Evolutionary conservation across 2,797 vertebrate species (phyloP).

Genomic region (Ataeniobius toweri): DNA sequence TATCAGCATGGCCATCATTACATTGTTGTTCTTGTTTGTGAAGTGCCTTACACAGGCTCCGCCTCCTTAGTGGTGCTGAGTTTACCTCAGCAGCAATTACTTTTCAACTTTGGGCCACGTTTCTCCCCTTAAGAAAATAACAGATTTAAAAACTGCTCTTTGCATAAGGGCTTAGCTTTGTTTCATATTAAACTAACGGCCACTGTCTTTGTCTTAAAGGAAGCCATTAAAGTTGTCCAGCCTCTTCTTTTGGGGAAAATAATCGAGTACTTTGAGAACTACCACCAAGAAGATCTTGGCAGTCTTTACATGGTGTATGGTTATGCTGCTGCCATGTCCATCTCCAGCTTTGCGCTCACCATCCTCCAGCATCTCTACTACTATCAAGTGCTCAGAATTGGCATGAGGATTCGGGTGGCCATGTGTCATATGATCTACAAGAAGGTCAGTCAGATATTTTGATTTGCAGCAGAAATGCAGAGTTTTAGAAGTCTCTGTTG

Average conservation of each 20-base stretch:
- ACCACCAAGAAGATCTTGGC: slow-evolving; percentile 44
- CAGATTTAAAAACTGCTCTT: too few species aligned
- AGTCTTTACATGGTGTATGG: slow-evolving; percentile 71
- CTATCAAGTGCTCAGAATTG: slow-evolving; percentile 84
- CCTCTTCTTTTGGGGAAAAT: slow-evolving; percentile 89
- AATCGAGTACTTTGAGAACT: slow-evolving; percentile 87
- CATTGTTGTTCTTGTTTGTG: too few species aligned
- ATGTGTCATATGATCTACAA: slow-evolving; percentile 94
- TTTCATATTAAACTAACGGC: neutral
- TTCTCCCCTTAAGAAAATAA: neutral
- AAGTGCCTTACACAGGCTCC: too few species aligned
- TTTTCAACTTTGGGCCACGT: too few species aligned
- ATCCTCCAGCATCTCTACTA: slow-evolving; percentile 89
- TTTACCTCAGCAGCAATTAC: neutral
- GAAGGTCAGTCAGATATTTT: slow-evolving; percentile 81
- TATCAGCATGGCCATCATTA: too few species aligned
- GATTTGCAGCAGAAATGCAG: neutral
- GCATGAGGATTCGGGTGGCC: slow-evolving; percentile 91
- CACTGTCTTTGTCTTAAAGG: slow-evolving; percentile 70
- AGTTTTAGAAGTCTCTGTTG: neutral
- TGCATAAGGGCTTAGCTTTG: neutral
- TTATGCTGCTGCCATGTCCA: slow-evolving; percentile 80
- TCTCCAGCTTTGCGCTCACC: slow-evolving; percentile 81
- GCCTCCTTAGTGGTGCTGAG: too few species aligned
- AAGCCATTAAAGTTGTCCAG: slow-evolving; percentile 86